Conservation (phyloP, 1,140 invertebrate species). For the Planococcus citri region DNA sequence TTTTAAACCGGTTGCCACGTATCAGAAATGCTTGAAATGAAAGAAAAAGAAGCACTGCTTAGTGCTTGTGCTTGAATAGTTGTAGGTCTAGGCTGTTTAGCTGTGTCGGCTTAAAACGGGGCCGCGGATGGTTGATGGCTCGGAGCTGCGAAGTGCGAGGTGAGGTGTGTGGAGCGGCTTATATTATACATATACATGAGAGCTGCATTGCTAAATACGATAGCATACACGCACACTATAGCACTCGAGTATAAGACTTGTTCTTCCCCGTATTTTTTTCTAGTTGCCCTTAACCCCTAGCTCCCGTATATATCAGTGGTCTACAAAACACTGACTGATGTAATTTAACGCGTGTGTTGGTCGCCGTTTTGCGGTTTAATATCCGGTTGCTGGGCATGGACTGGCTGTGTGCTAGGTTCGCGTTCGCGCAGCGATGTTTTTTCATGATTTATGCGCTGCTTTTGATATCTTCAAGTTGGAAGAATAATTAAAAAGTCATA, state of each 20-base stretch:
- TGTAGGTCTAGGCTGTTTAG: conserved; percentile 1
- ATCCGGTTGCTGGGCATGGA: neutral
- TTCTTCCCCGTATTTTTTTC: neutral
- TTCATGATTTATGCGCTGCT: neutral
- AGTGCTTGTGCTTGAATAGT: neutral
- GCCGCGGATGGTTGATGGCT: no score
- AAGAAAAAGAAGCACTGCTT: neutral
- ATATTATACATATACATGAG: no score
- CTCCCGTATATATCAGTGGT: conserved; percentile 6
- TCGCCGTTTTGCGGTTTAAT: neutral
- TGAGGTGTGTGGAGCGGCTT: neutral
- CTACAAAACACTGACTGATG: neutral
- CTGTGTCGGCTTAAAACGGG: neutral
- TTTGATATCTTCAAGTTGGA: neutral
- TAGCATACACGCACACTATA: no score
- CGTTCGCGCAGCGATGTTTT: neutral
- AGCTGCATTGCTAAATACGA: conserved; percentile 4
- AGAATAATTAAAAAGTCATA: conserved; percentile 4
- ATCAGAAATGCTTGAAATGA: neutral
- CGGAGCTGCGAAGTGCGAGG: neutral
- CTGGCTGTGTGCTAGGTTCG: no score
- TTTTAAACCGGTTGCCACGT: neutral
- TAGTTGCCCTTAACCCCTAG: conserved; percentile 5
- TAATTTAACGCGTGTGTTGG: neutral
- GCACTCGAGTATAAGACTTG: neutral